Base-by-base conservation (phyloP, 2,113 vertebrate genomes). In the Paramisgurnus dabryanus region DNA sequence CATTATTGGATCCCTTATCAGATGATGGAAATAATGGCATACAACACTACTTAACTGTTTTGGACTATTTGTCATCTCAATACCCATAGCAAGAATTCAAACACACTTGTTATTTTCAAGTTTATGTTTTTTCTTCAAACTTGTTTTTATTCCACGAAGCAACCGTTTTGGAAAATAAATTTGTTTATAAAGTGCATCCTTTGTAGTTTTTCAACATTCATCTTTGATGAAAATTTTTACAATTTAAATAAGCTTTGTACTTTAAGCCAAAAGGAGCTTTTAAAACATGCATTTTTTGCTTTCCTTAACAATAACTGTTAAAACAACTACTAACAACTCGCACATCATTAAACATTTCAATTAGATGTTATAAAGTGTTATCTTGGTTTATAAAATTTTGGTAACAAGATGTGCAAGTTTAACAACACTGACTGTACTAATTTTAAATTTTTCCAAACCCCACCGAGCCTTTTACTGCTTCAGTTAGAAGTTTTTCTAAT, bases 1-100 rank as follows among this genome's bases (percentile, higher is more conserved):
- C n/a, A 47, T 64, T 76, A 9, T 7, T 76, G 6, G 57, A 61
- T 61, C 55, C 72, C 41, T 64, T 76, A 63, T 63, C 58, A 76
- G 73, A 75, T 63, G 58, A 75, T 47, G 40, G 41, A 22, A 61
- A 75, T 58, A 5, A 75, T 75, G 72, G 57, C 8, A 75, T 75
- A 75, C 72, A 63, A 4, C 57, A 64, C 40, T 75, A 75, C 57
- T 61, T 47, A 63, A 6, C 11, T 61, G 72, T 75, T 63, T 15
- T 63, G 0, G 17, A 63, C 71, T 43, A 74, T 72, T 27, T 39
- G 13, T 72, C 50, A 72, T 72, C 70, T n/a, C 27, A 6, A 4
- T 64, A 64, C 27, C 39, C 61, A 63, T 27, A 63, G 11, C 10
- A 5, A 43, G 53, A 41, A 73, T 41, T 10, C 50, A n/a, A 15